Conservation (phyloP, 2,113 vertebrate species). For the Tragulus kanchil region DNA sequence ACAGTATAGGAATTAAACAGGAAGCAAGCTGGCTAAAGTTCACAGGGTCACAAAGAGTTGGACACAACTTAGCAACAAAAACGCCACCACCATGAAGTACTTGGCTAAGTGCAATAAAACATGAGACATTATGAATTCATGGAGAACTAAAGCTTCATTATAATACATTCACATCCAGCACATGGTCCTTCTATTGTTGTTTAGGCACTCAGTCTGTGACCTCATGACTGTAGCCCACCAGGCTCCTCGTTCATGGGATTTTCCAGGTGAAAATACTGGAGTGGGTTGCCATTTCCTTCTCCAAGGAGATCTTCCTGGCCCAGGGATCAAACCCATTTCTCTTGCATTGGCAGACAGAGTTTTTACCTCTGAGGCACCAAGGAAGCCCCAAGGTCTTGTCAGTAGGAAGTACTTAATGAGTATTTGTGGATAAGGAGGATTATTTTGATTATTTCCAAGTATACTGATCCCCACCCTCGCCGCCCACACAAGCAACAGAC, state of each 20-base stretch:
- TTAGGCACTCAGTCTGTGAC: background rate
- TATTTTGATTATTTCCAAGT: background rate
- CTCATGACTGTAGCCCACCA: background rate
- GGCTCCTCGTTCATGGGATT: background rate
- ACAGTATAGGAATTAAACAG: background rate
- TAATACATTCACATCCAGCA: background rate
- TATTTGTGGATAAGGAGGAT: background rate
- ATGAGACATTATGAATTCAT: background rate
- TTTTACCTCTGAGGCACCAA: background rate
- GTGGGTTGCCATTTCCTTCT: background rate
- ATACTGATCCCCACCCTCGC: too few relatives aligned
- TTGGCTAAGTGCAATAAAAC: background rate
- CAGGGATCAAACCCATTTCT: background rate
- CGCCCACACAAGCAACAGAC: background rate
- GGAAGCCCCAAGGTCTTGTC: background rate
- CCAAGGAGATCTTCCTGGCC: background rate
- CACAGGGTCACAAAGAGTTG: background rate
- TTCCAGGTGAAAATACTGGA: background rate
- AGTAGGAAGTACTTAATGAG: background rate
- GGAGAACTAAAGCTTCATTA: background rate
- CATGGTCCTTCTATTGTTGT: background rate
- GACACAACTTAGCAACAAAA: background rate
- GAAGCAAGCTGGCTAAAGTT: too few relatives aligned
- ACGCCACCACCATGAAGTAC: background rate
- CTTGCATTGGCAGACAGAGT: background rate